phyloP scores from a whole-genome alignment of 2,888 invertebrate species.

The Lathronympha strigana region DNA sequence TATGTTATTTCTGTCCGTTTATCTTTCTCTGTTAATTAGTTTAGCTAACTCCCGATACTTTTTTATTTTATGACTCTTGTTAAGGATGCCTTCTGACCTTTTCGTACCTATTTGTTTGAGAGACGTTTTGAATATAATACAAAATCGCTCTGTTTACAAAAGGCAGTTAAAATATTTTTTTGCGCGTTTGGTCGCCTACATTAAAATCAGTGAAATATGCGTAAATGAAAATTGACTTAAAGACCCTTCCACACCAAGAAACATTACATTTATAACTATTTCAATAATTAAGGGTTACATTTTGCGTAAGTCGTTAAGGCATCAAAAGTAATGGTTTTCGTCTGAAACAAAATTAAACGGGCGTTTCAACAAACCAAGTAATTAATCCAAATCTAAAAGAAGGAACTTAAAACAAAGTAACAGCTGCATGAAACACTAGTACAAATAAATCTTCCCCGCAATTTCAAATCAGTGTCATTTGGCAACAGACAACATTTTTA shows the following conservation, averaged over 20 bases:
- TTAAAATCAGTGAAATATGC: too few relatives aligned
- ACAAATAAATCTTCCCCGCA: slow-evolving; percentile 40
- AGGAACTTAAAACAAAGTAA: slow-evolving; percentile 27
- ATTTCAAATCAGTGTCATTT: slow-evolving; percentile 47
- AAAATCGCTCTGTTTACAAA: too few relatives aligned
- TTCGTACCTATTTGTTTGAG: not conserved
- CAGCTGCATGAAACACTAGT: slow-evolving; percentile 45
- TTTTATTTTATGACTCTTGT: not conserved
- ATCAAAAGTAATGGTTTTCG: slow-evolving; percentile 25
- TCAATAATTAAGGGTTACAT: not conserved
- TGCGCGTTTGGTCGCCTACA: too few relatives aligned
- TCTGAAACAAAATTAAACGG: slow-evolving; percentile 24
- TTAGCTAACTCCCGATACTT: slow-evolving; percentile 17
- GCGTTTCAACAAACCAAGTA: slow-evolving; percentile 28
- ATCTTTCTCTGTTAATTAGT: slow-evolving; percentile 48
- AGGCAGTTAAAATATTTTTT: too few relatives aligned
- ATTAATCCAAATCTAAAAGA: slow-evolving; percentile 37
- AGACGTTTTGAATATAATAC: not conserved
- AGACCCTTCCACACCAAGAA: too few relatives aligned
- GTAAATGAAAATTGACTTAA: too few relatives aligned
- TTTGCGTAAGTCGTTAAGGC: not conserved
- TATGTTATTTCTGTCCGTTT: slow-evolving; percentile 46
- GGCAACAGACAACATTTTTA: slow-evolving; percentile 50
- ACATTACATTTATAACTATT: not conserved
- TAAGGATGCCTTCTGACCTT: not conserved